Evolutionary conservation across 2,113 vertebrate species (phyloP), one percentile per base, ranked within the genome.

Genomic region (Clupea harengus): DNA sequence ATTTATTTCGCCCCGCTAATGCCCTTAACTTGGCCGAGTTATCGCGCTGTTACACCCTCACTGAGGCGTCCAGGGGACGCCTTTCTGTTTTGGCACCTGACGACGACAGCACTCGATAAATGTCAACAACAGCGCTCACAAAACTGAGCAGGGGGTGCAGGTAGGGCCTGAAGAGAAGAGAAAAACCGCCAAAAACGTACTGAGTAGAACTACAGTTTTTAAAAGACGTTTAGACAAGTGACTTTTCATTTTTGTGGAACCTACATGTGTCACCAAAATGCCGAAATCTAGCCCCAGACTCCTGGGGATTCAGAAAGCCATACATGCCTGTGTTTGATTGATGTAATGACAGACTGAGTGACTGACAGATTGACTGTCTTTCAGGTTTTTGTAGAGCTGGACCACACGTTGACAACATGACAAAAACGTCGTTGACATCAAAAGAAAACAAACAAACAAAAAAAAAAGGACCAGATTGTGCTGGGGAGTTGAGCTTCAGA

Each of bases 341-440:
- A 32, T 13, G 25, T 9, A 9, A 72, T 32, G 28, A 75, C 32
- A 13, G 67, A 17, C 52, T 54, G 25, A 39, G 28, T 78, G 3
- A 78, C 10, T 39, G 2, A 5, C 11, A 4, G 28, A 5, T 39
- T 78, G 13, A 93, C 94, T 78, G 13, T 94, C 94, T 88, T 85
- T 46, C 86, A 96, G 95, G 94, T 97, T 98, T 78, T 96, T 97
- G 91, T 92, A 92, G 96, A 97, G 96, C 94, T 96, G 95, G 96
- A 93, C 95, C 95, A 95, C 94, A 96, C 95, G 96, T 96, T 96
- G 93, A 94, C 90, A 93, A 92, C 91, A 93, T 91, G 91, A 92
- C 28, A 39, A 90, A 92, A 91, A 91, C 84, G 87, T 88, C 89
- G 89, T 83, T 86, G 88, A 88, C 82, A 91, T 88, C 92, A 92